These are phyloP conservation scores for Drosophila paranaensis DNA, from an alignment of 2,888 invertebrate genomes.

Conservation along the genomic window DNA sequence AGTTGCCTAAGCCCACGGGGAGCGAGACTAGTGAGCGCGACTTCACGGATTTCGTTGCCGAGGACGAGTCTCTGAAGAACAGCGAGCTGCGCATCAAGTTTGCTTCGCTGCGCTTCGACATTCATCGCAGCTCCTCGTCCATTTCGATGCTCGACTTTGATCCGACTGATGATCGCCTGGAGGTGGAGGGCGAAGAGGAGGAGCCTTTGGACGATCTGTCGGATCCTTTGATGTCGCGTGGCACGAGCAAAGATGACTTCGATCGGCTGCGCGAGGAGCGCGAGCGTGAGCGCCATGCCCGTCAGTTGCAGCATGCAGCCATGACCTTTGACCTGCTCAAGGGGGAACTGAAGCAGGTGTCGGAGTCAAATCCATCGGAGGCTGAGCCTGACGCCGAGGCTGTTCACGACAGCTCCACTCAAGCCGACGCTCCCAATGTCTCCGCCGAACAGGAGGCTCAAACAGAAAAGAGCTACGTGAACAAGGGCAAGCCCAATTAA, in stretches of 20 bases:
- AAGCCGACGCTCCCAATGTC: not conserved
- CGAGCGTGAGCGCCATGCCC: conserved; percentile 88
- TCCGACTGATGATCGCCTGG: not conserved
- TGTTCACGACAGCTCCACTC: rapidly evolving
- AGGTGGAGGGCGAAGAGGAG: not conserved
- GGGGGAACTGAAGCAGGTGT: conserved; percentile 38
- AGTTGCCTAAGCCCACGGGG: not conserved
- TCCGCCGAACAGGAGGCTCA: conserved; percentile 2
- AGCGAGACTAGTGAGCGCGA: conserved; percentile 21
- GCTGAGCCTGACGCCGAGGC: not conserved
- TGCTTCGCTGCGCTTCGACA: conserved; percentile 37
- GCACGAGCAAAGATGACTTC: conserved; percentile 87
- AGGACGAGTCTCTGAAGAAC: conserved; percentile 19
- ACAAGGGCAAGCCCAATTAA: not conserved
- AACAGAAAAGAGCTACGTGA: conserved; percentile 29
- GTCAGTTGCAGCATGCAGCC: conserved; percentile 85
- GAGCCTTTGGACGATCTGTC: not conserved
- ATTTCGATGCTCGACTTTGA: conserved; percentile 16
- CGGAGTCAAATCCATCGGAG: not conserved
- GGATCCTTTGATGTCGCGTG: not conserved
- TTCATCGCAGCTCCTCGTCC: conserved; percentile 52
- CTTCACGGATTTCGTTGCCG: conserved; percentile 44
- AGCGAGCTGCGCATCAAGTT: conserved; percentile 59
- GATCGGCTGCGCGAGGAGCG: conserved; percentile 88
- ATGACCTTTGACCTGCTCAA: conserved; percentile 63